phyloP scores from a whole-genome alignment of 2,888 invertebrate species.

The Drosophila mimetica region DNA sequence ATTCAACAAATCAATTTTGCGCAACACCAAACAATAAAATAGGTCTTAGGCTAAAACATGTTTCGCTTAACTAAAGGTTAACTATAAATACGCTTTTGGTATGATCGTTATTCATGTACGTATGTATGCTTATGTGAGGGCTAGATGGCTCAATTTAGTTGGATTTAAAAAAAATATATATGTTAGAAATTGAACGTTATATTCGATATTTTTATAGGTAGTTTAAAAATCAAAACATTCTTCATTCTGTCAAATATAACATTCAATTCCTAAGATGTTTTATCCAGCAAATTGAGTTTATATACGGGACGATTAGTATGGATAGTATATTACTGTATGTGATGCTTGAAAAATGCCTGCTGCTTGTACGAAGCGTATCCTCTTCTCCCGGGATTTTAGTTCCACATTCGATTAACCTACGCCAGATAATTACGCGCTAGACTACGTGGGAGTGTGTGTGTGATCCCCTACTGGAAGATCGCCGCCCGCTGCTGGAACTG shows the following conservation, averaged over 20 bases:
- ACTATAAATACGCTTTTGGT: slow-evolving; percentile 67
- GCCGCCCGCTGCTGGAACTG: slow-evolving; percentile 96
- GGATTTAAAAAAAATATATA: slow-evolving; percentile 2
- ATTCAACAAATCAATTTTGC: slow-evolving; percentile 20
- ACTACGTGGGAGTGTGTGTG: slow-evolving; percentile 45
- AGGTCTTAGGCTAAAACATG: slow-evolving; percentile 29
- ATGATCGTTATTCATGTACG: slow-evolving; percentile 54
- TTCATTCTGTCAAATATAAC: neutral
- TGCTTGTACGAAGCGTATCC: slow-evolving; percentile 18
- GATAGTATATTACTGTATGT: slow-evolving; percentile 44
- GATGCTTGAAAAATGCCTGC: slow-evolving; percentile 52
- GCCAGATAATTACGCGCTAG: slow-evolving; percentile 66
- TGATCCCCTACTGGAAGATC: slow-evolving; percentile 88
- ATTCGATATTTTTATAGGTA: neutral
- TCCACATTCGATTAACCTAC: slow-evolving; percentile 69
- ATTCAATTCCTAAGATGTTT: neutral
- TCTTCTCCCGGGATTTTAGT: slow-evolving; percentile 23
- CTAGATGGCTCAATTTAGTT: neutral
- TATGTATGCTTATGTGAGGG: slow-evolving; percentile 36
- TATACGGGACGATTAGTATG: slow-evolving; percentile 41
- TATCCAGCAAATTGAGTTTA: slow-evolving; percentile 3
- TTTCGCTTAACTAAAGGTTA: slow-evolving; percentile 39
- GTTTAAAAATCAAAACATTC: neutral
- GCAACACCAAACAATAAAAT: slow-evolving; percentile 26
- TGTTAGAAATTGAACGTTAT: neutral